Evolutionary conservation across 2,888 invertebrate genomes (phyloP).

Genomic region (Escarpia spicata): DNA sequence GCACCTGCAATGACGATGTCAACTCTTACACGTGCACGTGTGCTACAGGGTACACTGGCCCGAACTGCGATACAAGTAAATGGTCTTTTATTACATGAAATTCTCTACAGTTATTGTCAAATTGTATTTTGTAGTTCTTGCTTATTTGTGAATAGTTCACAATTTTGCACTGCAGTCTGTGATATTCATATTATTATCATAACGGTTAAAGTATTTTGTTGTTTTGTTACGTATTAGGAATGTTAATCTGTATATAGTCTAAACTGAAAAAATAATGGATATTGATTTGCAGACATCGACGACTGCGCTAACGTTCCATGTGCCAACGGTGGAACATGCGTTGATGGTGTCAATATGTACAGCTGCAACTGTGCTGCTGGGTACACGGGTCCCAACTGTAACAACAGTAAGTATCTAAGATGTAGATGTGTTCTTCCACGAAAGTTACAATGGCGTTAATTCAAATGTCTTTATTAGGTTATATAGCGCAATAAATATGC

Average conservation of each 20-base stretch:
- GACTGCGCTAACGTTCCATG: slow-evolving; percentile 29
- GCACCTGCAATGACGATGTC: slow-evolving; percentile 32
- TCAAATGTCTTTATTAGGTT: too few relatives aligned
- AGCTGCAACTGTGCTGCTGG: slow-evolving; percentile 26
- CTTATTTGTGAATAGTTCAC: neutral
- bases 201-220: too few relatives aligned
- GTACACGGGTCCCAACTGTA: neutral
- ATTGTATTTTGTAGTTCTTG: too few relatives aligned
- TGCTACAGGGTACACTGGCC: slow-evolving; percentile 29
- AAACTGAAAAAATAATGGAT: too few relatives aligned
- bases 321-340: slow-evolving; percentile 26
- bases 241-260: too few relatives aligned
- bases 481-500: too few relatives aligned
- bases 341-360: slow-evolving; percentile 29
- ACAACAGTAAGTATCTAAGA: neutral
- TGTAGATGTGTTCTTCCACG: too few relatives aligned
- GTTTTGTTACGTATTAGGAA: too few relatives aligned
- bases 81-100: neutral
- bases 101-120: too few relatives aligned
- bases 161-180: too few relatives aligned
- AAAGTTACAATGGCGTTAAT: too few relatives aligned
- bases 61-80: neutral
- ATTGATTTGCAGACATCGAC: slow-evolving; percentile 21
- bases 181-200: too few relatives aligned
- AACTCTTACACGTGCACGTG: slow-evolving; percentile 30